Base-by-base conservation (phyloP, 1,140 invertebrate genomes). In the Drosophila elegans region DNA sequence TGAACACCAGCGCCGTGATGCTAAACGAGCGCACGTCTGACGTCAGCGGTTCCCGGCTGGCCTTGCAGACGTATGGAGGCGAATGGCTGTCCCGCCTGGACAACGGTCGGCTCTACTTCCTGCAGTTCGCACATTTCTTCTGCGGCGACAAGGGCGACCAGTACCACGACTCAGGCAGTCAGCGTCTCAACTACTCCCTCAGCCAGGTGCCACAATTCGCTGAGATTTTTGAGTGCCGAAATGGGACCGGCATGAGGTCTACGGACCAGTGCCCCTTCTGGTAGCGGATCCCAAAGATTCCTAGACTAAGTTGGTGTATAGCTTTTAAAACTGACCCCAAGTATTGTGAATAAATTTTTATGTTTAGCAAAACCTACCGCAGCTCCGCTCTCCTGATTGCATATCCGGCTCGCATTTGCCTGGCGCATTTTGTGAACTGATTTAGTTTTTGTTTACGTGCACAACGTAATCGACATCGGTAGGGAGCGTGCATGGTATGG, bases 201-300 rank as follows among this genome's bases (percentile, higher is more conserved):
- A 96, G 96, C 4, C 98, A 98, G 91, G 97, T 95, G 25, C 92
- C 94, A 45, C 96, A 97, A 59, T 98, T 98, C 86, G 93, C 97
- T 0, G 93, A 94, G 75, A 96, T 95, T 0, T 97, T 94, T 78
- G 93, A 94, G 21, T 97, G 97, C 80, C 94, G 94, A 0, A 68
- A 91, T 4, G 95, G 95, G n/a, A 94, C 94, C 46, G 93, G 94
- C 10, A 97, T 98, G 97, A 97, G 97, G 93, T 97, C 97, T 0
- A 59, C 88, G 6, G 94, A 95, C 52, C 97, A 98, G 91, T 98
- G 97, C 91, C 94, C 93, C 12, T 95, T 97, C 53, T 98, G 97
- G 97, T 98, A 94, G 76, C 44, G 16, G 39, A 3, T 45, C 36
- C 2, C 6, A 38, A 11, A 7, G 12, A 6, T 16, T n/a, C 36